These are phyloP conservation scores for Sebastes dallii DNA, from an alignment of 2,797 vertebrate genomes.

Conservation along the genomic window DNA sequence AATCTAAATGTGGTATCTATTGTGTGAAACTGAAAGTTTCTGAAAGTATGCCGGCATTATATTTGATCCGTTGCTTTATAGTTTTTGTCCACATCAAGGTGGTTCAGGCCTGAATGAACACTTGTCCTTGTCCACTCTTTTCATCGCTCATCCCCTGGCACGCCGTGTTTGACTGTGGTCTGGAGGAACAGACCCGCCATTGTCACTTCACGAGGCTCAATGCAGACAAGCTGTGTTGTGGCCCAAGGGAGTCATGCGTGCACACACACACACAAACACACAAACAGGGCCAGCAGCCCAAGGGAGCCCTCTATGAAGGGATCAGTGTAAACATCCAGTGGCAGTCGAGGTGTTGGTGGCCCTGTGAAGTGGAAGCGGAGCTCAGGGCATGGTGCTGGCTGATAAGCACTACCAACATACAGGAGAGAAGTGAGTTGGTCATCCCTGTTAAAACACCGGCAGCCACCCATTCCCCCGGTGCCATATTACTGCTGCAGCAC, in stretches of 20 bases:
- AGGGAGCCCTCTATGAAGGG: constrained; percentile 69
- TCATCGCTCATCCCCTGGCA: constrained; percentile 21
- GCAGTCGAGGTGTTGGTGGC: constrained; percentile 69
- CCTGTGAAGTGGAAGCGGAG: constrained; percentile 69
- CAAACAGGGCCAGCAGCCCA: constrained; percentile 45
- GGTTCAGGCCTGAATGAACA: constrained; percentile 30
- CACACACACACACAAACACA: constrained; percentile 15
- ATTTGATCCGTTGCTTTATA: not conserved
- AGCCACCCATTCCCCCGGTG: constrained; percentile 15
- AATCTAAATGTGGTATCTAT: not conserved
- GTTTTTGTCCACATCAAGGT: constrained; percentile 1
- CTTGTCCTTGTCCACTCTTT: constrained; percentile 37
- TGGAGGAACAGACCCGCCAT: constrained; percentile 49
- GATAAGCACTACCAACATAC: constrained; percentile 65
- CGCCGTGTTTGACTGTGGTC: constrained; percentile 28
- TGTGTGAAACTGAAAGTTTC: not conserved
- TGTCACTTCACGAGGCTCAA: constrained; percentile 46
- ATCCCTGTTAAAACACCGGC: constrained; percentile 58
- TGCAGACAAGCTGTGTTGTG: constrained; percentile 54
- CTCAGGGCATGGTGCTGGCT: constrained; percentile 63
- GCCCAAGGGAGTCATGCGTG: constrained; percentile 31
- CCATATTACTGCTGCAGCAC: constrained; percentile 31
- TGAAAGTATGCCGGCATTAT: not conserved
- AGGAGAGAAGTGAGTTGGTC: constrained; percentile 62
- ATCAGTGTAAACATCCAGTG: constrained; percentile 79